These are phyloP conservation scores for Colletes collaris DNA, from an alignment of 2,888 invertebrate species.

Conservation along the genomic window DNA sequence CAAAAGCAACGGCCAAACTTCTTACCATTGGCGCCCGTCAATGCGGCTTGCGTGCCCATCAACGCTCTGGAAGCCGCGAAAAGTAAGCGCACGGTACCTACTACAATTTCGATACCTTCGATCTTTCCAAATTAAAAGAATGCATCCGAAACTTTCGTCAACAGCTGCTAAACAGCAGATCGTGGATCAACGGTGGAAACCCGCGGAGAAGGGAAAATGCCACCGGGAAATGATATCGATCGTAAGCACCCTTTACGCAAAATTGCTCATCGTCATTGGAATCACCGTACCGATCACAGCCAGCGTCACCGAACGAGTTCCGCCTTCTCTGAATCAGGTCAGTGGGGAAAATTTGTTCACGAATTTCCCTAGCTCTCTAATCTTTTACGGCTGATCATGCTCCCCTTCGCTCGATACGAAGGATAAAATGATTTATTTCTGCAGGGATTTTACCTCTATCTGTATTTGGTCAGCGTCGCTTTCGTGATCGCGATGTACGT, in stretches of 20 bases:
- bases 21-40: slow-evolving; percentile 75
- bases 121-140: neutral
- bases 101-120: neutral
- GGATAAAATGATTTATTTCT: slow-evolving; percentile 65
- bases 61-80: slow-evolving; percentile 68
- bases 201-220: slow-evolving; percentile 60
- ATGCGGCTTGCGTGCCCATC: slow-evolving; percentile 69
- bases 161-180: slow-evolving; percentile 43
- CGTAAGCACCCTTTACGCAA: slow-evolving; percentile 89
- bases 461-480: slow-evolving; percentile 90
- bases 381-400: no score
- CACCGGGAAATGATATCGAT: slow-evolving; percentile 77
- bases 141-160: neutral
- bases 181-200: slow-evolving; percentile 19
- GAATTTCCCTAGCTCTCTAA: no score
- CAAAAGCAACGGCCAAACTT: slow-evolving; percentile 63
- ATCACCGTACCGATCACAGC: slow-evolving; percentile 94
- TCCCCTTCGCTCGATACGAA: neutral
- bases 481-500: slow-evolving; percentile 91
- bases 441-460: slow-evolving; percentile 92
- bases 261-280: slow-evolving; percentile 89
- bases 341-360: slow-evolving; percentile 67
- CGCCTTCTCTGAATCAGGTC: slow-evolving; percentile 89
- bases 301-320: slow-evolving; percentile 91
- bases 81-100: slow-evolving; percentile 41